Conservation (phyloP, 2,888 invertebrate species). For the Cactoblastis cactorum region DNA sequence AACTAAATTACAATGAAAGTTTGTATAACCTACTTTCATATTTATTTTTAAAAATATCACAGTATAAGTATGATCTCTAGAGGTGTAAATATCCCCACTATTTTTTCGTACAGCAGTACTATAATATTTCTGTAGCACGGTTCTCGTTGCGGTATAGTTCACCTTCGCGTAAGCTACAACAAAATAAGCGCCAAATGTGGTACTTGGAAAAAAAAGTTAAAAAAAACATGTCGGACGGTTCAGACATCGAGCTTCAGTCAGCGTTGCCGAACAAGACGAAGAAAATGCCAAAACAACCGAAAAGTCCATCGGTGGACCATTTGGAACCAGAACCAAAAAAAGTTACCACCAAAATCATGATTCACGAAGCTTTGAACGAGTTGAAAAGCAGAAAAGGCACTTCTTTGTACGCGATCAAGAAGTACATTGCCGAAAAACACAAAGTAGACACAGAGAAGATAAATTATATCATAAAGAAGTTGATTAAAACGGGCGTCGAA, state of each 20-base stretch:
- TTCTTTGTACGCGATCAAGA: constrained; percentile 62
- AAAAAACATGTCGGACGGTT: constrained; percentile 24
- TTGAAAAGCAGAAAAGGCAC: constrained; percentile 56
- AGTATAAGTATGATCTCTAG: no score
- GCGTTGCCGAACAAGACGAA: constrained; percentile 28
- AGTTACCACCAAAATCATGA: constrained; percentile 52
- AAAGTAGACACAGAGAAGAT: constrained; percentile 47
- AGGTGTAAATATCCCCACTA: no score
- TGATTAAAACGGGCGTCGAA: constrained; percentile 51
- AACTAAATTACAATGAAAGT: no score
- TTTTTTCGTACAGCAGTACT: background rate
- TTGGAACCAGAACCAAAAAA: constrained; percentile 40
- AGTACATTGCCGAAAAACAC: constrained; percentile 49
- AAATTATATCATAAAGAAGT: constrained; percentile 53
- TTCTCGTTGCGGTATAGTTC: constrained; percentile 6
- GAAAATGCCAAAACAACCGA: constrained; percentile 26
- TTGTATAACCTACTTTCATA: no score
- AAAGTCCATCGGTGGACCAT: constrained; percentile 32
- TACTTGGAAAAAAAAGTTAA: background rate
- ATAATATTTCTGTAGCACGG: no score
- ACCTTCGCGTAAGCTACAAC: background rate
- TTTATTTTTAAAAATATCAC: no score
- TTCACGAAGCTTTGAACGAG: constrained; percentile 46
- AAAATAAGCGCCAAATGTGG: background rate
- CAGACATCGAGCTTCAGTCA: constrained; percentile 38